Evolutionary conservation across 35 echinoderm and acorn worm genomes (phyloP).

Genomic region (Ophioderma brevispina): DNA sequence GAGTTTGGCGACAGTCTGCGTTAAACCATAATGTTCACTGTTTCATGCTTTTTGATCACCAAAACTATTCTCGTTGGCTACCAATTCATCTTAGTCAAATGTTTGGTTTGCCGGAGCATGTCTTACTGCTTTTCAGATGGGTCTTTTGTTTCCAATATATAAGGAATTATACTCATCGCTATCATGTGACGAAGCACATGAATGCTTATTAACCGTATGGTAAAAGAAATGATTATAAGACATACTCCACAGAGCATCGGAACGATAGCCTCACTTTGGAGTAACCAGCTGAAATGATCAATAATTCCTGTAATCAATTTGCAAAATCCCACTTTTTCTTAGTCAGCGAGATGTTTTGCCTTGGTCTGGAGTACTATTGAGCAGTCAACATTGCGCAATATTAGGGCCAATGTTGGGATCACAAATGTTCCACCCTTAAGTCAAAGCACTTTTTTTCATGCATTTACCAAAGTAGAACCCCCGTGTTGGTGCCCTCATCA

Average conservation of each 20-base stretch:
- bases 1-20: background rate
- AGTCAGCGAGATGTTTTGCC: background rate
- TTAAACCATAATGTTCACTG: constrained; percentile 8
- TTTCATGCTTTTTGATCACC: constrained; percentile 61
- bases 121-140: constrained; percentile 32
- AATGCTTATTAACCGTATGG: constrained; percentile 77
- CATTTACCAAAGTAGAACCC: background rate
- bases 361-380: background rate
- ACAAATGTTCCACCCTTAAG: background rate
- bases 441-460: constrained; percentile 4
- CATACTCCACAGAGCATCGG: constrained; percentile 9
- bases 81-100: constrained; percentile 38
- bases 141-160: constrained; percentile 61
- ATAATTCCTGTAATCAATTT: constrained; percentile 26
- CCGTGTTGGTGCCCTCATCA: background rate
- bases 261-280: constrained; percentile 3
- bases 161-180: constrained; percentile 39
- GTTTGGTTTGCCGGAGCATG: constrained; percentile 14
- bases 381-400: constrained; percentile 41
- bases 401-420: background rate
- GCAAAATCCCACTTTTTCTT: background rate
- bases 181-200: constrained; percentile 69
- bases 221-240: constrained; percentile 30
- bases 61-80: constrained; percentile 42
- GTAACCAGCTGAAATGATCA: constrained; percentile 2